Conservation (phyloP, 2,113 vertebrate genomes). For the Gallinago media region DNA sequence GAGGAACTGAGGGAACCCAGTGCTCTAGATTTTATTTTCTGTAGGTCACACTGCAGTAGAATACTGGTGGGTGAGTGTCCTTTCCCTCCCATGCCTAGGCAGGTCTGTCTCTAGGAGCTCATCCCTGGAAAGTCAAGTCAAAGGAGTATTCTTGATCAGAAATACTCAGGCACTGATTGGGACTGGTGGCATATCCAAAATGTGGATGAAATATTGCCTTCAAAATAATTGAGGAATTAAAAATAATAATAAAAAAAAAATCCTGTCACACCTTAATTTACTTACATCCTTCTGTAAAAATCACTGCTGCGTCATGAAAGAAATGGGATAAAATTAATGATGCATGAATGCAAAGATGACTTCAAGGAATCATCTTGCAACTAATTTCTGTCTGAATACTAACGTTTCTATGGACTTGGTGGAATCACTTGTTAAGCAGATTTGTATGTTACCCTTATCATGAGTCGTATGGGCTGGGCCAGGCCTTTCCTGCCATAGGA, state of each 20-base stretch:
- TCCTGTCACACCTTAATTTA: background rate
- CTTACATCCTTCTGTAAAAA: background rate
- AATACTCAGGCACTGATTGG: background rate
- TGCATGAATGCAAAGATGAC: background rate
- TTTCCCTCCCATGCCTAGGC: accelerated
- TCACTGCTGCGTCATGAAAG: background rate
- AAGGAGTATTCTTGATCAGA: background rate
- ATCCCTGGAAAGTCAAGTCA: background rate
- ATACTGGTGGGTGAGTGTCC: background rate
- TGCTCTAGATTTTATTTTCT: background rate
- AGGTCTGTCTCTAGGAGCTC: background rate
- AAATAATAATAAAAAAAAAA: background rate
- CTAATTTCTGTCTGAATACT: background rate
- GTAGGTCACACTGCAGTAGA: background rate
- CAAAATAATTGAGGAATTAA: background rate
- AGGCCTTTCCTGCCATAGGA: background rate
- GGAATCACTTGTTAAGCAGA: background rate
- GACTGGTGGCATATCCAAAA: background rate
- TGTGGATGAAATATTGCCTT: background rate
- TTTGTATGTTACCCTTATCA: background rate
- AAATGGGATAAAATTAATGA: background rate
- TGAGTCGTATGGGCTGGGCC: background rate
- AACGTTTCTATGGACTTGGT: background rate
- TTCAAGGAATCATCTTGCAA: background rate
- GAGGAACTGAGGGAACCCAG: background rate